Evolutionary conservation across 2,113 vertebrate genomes (phyloP).

Genomic region (Xenopus laevis): DNA sequence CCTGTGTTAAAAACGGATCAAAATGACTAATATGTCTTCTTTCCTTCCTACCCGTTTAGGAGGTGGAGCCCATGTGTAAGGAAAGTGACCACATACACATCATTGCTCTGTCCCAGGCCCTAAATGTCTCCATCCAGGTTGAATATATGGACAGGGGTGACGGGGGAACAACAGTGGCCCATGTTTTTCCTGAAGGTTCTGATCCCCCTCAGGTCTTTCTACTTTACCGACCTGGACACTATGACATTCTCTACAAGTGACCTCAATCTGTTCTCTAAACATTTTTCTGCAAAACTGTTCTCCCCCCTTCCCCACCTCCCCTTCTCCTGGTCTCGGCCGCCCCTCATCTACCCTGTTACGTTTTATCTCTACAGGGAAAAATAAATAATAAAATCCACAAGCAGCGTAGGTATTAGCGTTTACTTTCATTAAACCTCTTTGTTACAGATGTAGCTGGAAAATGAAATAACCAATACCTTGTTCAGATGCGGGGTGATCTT

Average conservation of each 20-base stretch:
- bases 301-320: background rate
- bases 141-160: slow-evolving; percentile 95
- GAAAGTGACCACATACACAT: slow-evolving; percentile 97
- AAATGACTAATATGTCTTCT: too few species aligned
- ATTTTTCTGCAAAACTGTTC: background rate
- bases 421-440: too few species aligned
- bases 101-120: slow-evolving; percentile 88
- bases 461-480: too few species aligned
- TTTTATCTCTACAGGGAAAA: slow-evolving; percentile 34
- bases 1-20: too few species aligned
- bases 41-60: slow-evolving; percentile 50
- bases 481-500: too few species aligned
- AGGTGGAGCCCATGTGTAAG: slow-evolving; percentile 87
- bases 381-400: slow-evolving; percentile 19
- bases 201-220: slow-evolving; percentile 88
- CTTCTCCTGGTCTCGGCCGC: background rate
- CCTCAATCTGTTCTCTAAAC: background rate
- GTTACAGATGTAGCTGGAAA: too few species aligned
- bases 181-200: slow-evolving; percentile 86
- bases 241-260: slow-evolving; percentile 94
- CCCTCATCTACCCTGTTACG: slow-evolving; percentile 18
- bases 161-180: slow-evolving; percentile 86
- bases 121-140: slow-evolving; percentile 84
- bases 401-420: too few species aligned
- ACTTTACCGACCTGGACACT: slow-evolving; percentile 90